Evolutionary conservation across 2,888 invertebrate genomes (phyloP), one percentile per base, ranked within the genome.

Genomic region (Dyspetes luteomarginatus): DNA sequence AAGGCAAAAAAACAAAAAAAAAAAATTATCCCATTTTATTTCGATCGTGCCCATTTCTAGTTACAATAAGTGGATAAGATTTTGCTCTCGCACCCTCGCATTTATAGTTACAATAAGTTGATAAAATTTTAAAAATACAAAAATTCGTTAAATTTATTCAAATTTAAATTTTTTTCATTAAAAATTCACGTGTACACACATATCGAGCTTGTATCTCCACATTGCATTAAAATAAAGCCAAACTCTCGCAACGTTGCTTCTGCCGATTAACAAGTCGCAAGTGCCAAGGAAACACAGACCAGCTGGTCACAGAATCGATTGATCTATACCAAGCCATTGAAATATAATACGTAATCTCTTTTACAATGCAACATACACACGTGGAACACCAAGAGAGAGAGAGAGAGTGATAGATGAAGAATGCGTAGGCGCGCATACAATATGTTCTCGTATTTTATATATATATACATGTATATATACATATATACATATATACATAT

Each of bases 281-380:
- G 71, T 72, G 76, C 52, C 60, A 76, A 79, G 79, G 78, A 79
- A 78, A 78, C 78, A 80, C 67, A 76, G 55, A 43, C 30, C 75
- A 58, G 60, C 64, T 67, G 78, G 67, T 71, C 62, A 60, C 45
- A 71, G 74, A 71, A 82, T 84, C 82, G 80, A 82, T 82, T 79
- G 81, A 81, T 83, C 82, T 68, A 78, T 48, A n/a, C 79, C 15
- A 48, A 5, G 67, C 64, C 62, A 77, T 84, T 79, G 79, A 81
- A 82, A 17, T 77, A 78, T 52, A 83, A 48, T 77, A 60, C 55
- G 67, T 67, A 48, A 65, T 80, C 71, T 80, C 76, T 60, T 55
- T 30, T 24, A 67, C 76, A 55, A 80, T 67, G 71, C 36, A 41
- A 41, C n/a, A 65, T 58, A 28, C 30, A 73, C 65, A 65, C 52